Evolutionary conservation across 2,797 vertebrate genomes (phyloP).

Genomic region (Thunnus albacares): DNA sequence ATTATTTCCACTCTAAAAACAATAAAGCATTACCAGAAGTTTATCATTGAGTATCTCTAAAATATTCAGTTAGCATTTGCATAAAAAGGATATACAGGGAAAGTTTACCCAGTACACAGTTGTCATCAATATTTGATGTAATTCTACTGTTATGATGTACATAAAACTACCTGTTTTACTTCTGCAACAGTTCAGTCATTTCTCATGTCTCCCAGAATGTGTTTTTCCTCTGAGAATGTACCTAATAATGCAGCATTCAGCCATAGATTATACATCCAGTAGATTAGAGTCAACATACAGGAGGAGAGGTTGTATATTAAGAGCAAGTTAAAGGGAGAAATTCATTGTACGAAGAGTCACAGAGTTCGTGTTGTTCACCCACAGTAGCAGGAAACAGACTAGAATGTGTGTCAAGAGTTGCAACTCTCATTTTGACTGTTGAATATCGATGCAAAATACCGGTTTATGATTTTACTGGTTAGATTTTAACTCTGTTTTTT

Average conservation of each 20-base stretch:
- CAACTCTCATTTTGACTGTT: constrained; percentile 2
- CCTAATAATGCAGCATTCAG: background rate
- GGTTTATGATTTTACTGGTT: background rate
- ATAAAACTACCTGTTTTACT: background rate
- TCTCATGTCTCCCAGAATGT: background rate
- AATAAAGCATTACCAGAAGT: constrained; percentile 7
- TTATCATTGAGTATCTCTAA: constrained; percentile 7
- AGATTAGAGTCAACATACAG: background rate
- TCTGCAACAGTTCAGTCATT: background rate
- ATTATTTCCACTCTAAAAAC: constrained; percentile 7
- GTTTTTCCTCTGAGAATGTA: background rate
- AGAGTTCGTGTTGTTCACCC: background rate
- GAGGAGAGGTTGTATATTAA: background rate
- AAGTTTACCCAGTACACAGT: background rate
- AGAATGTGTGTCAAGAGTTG: constrained; percentile 1
- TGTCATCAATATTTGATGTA: background rate
- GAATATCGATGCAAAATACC: background rate
- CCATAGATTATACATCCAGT: background rate
- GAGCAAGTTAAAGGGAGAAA: background rate
- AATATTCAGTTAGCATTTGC: constrained; percentile 3
- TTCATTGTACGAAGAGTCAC: background rate
- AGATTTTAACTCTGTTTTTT: background rate
- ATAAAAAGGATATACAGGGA: background rate
- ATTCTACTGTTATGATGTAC: background rate
- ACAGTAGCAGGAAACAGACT: constrained; percentile 7